Base-by-base conservation (phyloP, 2,888 invertebrate genomes). In the Timema podura region DNA sequence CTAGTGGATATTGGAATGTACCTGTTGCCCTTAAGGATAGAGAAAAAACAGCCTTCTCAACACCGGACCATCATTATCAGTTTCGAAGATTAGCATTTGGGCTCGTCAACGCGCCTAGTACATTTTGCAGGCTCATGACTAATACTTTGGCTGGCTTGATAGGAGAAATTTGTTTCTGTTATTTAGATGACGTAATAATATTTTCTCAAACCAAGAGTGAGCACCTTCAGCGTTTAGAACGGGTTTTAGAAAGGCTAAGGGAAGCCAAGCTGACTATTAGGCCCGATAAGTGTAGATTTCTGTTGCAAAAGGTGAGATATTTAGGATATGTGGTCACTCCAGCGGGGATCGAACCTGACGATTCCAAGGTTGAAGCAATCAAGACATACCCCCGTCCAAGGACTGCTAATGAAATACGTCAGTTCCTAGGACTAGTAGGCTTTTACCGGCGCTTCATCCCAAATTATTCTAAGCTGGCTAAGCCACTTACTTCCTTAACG, bases 391-490 rank as follows among this genome's bases (percentile, higher is more conserved):
- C 59, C 16, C 0, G 16, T 59, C 59, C n/a, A n/a, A 30, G 30
- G 61, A 9, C 76, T 76, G 13, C 71, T 79, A 44, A 6, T n/a
- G 15, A 49, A 74, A 45, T 74, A 73, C 57, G 75, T 75, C 3
- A 13, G 15, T 7, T 76, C 79, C n/a, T n/a, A 2, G 79, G 77
- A n/a, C 46, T 78, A 3, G 72, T 71, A 7, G 74, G 75, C 0
- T 79, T 76, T 73, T 79, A 78, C 57, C 16, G 78, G 9, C 70
- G 75, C 65, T 77, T 77, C 59, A 77, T 78, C 15, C 54, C 61
- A 8, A 69, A 75, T 5, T 76, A 77, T 68, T 69, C 77, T 0
- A 68, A 73, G 8, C 73, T 76, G 10, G 75, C 77, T 0, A 74
- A 73, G 64, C 77, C 77, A 15, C 61, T 78, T 2, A 76, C 76